Conservation (phyloP, 2,797 vertebrate genomes). For the Oceanodroma leucorhoa region DNA sequence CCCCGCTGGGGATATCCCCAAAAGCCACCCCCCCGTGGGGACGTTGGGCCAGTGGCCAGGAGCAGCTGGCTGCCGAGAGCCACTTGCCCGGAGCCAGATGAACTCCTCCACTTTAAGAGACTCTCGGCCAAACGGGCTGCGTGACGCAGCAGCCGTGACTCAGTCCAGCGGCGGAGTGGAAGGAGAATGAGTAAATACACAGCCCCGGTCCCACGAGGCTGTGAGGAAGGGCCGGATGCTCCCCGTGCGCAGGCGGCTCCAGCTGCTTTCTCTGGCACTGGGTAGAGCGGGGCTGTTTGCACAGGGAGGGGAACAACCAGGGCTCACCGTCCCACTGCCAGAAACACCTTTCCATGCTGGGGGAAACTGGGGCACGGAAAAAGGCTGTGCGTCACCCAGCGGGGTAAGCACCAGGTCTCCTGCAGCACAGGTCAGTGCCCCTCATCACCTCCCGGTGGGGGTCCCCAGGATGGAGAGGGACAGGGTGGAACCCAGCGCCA, state of each 20-base stretch:
- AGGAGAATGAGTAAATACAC: not conserved
- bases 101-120: not conserved
- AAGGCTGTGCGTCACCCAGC: not conserved
- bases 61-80: not conserved
- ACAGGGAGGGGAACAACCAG: not conserved
- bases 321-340: not conserved
- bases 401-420: not conserved
- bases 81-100: fast-evolving
- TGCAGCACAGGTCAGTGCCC: not conserved
- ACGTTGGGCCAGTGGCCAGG: not conserved
- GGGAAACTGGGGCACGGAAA: not conserved
- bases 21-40: fast-evolving
- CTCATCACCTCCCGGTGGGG: not conserved
- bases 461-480: not conserved
- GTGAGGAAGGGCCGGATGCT: not conserved
- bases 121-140: fast-evolving
- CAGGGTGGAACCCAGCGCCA: not conserved
- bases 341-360: fast-evolving
- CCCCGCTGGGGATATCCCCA: not conserved
- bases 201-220: not conserved
- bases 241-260: fast-evolving
- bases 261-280: not conserved
- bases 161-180: not conserved
- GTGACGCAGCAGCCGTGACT: not conserved
- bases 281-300: not conserved